phyloP scores from a whole-genome alignment of 1,140 invertebrate species.

The Drepana arcuata region DNA sequence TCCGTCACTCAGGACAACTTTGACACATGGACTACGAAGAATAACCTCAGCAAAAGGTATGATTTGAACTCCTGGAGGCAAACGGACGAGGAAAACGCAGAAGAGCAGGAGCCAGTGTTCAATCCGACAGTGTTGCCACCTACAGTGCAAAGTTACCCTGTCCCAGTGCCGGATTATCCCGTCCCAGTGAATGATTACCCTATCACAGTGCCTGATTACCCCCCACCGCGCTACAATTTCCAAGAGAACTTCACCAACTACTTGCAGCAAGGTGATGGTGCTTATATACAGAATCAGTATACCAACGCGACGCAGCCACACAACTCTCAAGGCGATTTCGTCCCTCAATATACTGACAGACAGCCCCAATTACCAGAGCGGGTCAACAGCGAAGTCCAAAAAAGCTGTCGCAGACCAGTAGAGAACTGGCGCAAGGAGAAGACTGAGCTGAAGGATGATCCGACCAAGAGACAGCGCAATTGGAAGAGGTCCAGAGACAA shows the following conservation, averaged over 20 bases:
- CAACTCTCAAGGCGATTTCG: background rate
- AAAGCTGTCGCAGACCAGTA: constrained; percentile 28
- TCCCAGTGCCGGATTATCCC: too few relatives aligned
- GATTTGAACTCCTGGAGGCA: constrained; percentile 60
- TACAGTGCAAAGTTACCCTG: constrained; percentile 19
- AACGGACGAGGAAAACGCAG: constrained; percentile 37
- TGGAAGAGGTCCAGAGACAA: constrained; percentile 42
- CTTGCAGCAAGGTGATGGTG: constrained; percentile 53
- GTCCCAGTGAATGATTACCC: too few relatives aligned
- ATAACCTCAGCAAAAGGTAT: constrained; percentile 42
- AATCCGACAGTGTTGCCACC: constrained; percentile 43
- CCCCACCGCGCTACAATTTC: constrained; percentile 28
- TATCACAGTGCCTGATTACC: constrained; percentile 36
- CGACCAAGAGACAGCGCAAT: constrained; percentile 40
- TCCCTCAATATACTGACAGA: background rate
- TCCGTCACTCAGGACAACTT: constrained; percentile 35
- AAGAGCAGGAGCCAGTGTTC: constrained; percentile 35
- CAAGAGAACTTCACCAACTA: constrained; percentile 46
- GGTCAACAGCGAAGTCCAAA: constrained; percentile 49
- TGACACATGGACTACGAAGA: constrained; percentile 45
- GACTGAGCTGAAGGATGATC: constrained; percentile 33
- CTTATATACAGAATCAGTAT: constrained; percentile 48
- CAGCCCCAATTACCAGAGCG: constrained; percentile 19
- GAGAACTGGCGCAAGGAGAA: constrained; percentile 58
- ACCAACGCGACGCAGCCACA: background rate